Conservation (phyloP, 2,888 invertebrate species). For the Pinctada fucata region DNA sequence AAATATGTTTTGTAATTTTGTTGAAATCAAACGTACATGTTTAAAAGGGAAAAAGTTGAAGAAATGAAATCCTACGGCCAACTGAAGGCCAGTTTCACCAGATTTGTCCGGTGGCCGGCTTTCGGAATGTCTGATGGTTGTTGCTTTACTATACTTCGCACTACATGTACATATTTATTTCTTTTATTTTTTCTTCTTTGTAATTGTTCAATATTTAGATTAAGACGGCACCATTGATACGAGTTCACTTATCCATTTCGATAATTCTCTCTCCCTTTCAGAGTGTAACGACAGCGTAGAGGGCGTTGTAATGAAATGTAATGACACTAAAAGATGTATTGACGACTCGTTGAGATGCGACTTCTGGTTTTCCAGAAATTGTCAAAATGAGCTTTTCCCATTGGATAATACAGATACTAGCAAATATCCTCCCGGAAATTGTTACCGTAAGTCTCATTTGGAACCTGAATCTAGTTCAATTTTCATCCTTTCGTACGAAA, state of each 20-base stretch:
- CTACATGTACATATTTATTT: no score
- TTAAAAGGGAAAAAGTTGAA: neutral
- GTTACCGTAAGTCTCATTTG: constrained; percentile 42
- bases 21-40: neutral
- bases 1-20: neutral
- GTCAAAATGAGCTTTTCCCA: constrained; percentile 46
- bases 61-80: no score
- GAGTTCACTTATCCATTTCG: no score
- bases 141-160: no score
- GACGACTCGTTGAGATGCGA: constrained; percentile 55
- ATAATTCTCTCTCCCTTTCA: constrained; percentile 16
- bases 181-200: no score
- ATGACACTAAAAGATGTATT: constrained; percentile 53
- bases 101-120: no score
- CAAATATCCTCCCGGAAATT: constrained; percentile 47
- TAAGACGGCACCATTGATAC: no score
- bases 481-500: neutral
- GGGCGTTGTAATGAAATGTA: constrained; percentile 45
- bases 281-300: constrained; percentile 44
- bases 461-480: neutral
- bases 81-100: no score
- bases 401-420: constrained; percentile 54
- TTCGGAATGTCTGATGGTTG: no score
- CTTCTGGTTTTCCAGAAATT: constrained; percentile 57
- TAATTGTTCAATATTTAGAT: no score